Evolutionary conservation across 2,797 vertebrate genomes (phyloP).

Genomic region (Lates japonicus): DNA sequence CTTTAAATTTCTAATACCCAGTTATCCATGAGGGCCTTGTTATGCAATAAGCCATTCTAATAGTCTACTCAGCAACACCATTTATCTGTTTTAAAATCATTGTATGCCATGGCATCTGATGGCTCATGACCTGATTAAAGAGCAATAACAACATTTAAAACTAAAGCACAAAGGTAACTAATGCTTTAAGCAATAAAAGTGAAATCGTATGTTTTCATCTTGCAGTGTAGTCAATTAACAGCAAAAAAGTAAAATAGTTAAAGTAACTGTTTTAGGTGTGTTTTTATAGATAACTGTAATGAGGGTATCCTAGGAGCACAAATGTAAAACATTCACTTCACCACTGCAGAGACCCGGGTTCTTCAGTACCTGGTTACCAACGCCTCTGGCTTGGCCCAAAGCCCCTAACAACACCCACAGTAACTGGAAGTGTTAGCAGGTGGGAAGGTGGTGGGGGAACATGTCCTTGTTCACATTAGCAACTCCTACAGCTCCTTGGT

Average conservation of each 20-base stretch:
- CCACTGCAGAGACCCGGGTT: not conserved
- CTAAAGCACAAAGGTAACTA: not conserved
- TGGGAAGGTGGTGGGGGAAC: not conserved
- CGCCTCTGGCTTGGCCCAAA: not conserved
- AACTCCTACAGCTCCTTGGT: conserved; percentile 2
- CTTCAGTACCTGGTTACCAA: not conserved
- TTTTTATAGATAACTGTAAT: conserved; percentile 3
- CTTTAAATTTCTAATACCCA: not conserved
- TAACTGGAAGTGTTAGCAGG: not conserved
- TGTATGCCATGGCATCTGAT: conserved; percentile 11
- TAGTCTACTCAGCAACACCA: conserved; percentile 1
- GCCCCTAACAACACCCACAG: not conserved
- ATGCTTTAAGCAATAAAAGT: conserved; percentile 12
- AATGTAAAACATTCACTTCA: not conserved
- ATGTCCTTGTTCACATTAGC: not conserved
- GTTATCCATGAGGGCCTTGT: not conserved
- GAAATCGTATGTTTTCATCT: not conserved
- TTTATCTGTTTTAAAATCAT: conserved; percentile 20
- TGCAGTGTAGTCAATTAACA: not conserved
- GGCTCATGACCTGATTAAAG: not conserved
- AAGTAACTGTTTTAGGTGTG: not conserved
- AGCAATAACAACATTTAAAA: conserved; percentile 15
- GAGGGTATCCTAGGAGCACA: not conserved
- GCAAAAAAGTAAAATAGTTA: not conserved
- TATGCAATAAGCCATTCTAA: conserved; percentile 40